A percentile compares a stretch with the other conserved stretches of the same genome.
Evolutionary conservation across 2,888 invertebrate species (phyloP).

Genomic region (Polia nebulosa): DNA sequence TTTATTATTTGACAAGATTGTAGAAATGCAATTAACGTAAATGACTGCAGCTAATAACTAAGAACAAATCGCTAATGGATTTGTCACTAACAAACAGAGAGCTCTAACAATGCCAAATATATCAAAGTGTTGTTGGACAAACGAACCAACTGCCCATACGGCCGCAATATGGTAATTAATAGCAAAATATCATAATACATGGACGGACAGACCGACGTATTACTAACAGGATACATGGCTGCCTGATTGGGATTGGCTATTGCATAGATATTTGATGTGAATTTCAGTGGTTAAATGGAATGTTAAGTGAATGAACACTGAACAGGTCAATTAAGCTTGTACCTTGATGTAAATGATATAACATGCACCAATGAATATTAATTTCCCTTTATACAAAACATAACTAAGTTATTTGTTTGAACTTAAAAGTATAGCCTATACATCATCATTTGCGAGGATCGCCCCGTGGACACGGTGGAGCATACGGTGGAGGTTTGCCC

Average conservation of each 20-base stretch:
- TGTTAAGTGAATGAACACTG: slow-evolving; percentile 19
- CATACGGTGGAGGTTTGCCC: too few species aligned
- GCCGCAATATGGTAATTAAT: slow-evolving; percentile 63
- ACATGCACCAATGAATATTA: too few species aligned
- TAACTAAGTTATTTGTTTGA: neutral
- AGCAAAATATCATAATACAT: slow-evolving; percentile 55
- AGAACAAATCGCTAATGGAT: neutral
- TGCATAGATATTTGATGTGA: slow-evolving; percentile 20
- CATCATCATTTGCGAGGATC: too few species aligned
- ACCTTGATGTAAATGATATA: neutral
- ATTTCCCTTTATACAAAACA: neutral
- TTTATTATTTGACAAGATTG: neutral
- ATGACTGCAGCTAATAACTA: neutral
- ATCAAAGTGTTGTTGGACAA: slow-evolving; percentile 42
- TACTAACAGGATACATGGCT: slow-evolving; percentile 21
- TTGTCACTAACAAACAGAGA: slow-evolving; percentile 2
- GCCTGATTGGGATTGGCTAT: slow-evolving; percentile 13
- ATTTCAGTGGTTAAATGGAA: slow-evolving; percentile 31
- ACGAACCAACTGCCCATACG: slow-evolving; percentile 35
- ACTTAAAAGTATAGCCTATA: neutral
- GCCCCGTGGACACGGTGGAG: too few species aligned
- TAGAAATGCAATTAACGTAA: too few species aligned
- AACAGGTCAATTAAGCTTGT: slow-evolving; percentile 7
- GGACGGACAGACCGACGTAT: slow-evolving; percentile 14
- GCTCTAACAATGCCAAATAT: slow-evolving; percentile 25